Base-by-base conservation (phyloP, 2,113 vertebrate genomes). In the Pyxicephalus adspersus region DNA sequence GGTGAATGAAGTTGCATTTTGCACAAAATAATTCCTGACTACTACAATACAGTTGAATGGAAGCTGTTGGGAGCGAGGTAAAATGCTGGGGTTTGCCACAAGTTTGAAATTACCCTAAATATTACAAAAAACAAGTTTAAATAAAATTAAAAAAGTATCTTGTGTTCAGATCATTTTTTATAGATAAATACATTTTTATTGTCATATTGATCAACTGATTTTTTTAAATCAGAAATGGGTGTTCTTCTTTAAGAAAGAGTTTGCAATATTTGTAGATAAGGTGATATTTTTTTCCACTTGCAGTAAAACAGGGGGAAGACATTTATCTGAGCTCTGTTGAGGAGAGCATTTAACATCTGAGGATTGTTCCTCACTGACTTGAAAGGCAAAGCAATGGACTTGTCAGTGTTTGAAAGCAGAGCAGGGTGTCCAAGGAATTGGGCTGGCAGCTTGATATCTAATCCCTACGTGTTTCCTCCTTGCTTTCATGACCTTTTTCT, bases 401-500 rank as follows among this genome's bases (percentile, higher is more conserved):
- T 81, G 70, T 81, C 79, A 81, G 79, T 26, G 58, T 38, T 55
- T 81, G 67, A 80, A 80, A 80, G 58, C 38, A 45, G 15, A 72
- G 78, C 28, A 11, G 63, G 58, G 58, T 64, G 78, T 64, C 78
- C 55, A 72, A 80, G 78, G 78, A 80, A 80, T 80, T 80, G 67
- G 78, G n/a, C 20, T 80, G 78, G 78, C 78, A 80, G 78, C n/a
- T 80, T 80, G 54, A 70, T 61, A 61, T 64, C 57, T 72, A 64
- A 72, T 80, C 78, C 78, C 78, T 72, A n/a, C 16, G 77, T 71
- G 66, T 64, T 80, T 58, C 70, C 75, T 79, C 84, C 70, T 13
- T 78, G 28, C 38, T 13, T 57, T 5, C 70, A 45, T 84, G 84
- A 85, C 80, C 79, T 86, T 78, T 85, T 86, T 55, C 82, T 51